Evolutionary conservation across 2,113 vertebrate species (phyloP).

Genomic region (Myodes glareolus): DNA sequence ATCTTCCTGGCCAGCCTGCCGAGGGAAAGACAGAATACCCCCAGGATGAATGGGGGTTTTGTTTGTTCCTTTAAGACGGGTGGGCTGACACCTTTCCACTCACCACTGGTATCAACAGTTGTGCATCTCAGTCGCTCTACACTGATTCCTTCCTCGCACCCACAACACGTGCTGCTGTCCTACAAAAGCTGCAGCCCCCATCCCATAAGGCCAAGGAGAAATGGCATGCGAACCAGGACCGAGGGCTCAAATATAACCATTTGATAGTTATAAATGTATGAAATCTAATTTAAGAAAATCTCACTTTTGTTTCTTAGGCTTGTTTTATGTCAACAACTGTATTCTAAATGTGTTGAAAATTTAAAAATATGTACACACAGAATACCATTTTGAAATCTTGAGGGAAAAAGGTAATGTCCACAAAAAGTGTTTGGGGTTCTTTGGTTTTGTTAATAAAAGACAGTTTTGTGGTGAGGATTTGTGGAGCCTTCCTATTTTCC

Average conservation of each 20-base stretch:
- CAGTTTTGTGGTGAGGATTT: conserved; percentile 69
- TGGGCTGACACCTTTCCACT: neutral
- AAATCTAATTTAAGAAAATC: neutral
- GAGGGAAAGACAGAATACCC: neutral
- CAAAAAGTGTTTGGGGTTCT: conserved; percentile 52
- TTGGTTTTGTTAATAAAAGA: conserved; percentile 84
- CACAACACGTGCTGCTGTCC: neutral
- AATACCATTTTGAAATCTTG: conserved; percentile 70
- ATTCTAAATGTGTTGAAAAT: neutral
- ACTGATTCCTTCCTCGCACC: neutral
- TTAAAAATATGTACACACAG: neutral
- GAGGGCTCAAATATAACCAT: neutral
- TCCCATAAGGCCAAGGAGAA: neutral
- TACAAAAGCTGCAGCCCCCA: too few species aligned
- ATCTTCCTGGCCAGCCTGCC: neutral
- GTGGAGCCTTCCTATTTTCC: neutral
- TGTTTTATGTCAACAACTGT: conserved; percentile 10
- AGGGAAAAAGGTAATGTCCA: conserved; percentile 68
- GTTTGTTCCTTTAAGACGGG: neutral
- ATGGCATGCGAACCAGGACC: rapidly evolving
- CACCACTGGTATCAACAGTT: neutral
- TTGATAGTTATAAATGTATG: neutral
- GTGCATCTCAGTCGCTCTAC: neutral
- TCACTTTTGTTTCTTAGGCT: neutral
- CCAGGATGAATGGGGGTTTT: neutral